A percentile compares a stretch with the other conserved stretches of the same genome.
phyloP scores from a whole-genome alignment of 2,113 vertebrate genomes.

The Xenopus tropicalis region UCB_Xtro_10.0 CM004448.2:53686001-53686500 shows the following conservation, averaged over 20 bases:
- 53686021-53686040: conserved; percentile 52
- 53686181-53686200: conserved; percentile 64
- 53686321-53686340: too few species aligned
- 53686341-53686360: too few species aligned
- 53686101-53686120: not conserved
- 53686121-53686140: not conserved
- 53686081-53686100: conserved; percentile 16
- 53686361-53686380: too few species aligned
- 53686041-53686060: conserved; percentile 42
- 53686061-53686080: conserved; percentile 37
- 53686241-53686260: conserved; percentile 37
- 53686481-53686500: too few species aligned
- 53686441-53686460: too few species aligned
- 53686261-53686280: conserved; percentile 45
- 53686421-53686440: too few species aligned
- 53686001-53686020: conserved; percentile 52
- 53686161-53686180: conserved; percentile 11
- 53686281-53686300: conserved; percentile 76
- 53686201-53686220: conserved; percentile 59
- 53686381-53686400: too few species aligned
- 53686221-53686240: conserved; percentile 63
- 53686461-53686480: too few species aligned
- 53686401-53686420: too few species aligned
- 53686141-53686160: conserved; percentile 37
- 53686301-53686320: conserved; percentile 1